These are phyloP conservation scores for Acronicta leporina DNA, from an alignment of 2,888 invertebrate species.

Conservation along the genomic window DNA sequence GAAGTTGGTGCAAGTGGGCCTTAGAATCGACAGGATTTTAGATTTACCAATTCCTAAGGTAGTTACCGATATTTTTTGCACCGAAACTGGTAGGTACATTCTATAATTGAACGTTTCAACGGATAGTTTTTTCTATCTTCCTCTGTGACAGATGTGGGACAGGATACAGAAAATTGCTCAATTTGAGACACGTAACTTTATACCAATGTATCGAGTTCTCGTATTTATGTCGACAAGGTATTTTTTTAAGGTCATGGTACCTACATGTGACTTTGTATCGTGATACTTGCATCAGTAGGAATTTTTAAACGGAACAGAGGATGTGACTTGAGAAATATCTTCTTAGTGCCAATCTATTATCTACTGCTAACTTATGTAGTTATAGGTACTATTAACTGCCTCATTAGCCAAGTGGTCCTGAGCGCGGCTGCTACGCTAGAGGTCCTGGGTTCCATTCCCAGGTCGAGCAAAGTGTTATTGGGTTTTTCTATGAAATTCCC, in stretches of 20 bases:
- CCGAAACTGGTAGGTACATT: constrained; percentile 49
- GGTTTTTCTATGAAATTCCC: no score
- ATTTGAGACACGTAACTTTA: constrained; percentile 82
- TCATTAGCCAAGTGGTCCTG: no score
- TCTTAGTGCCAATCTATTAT: no score
- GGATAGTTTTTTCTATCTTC: constrained; percentile 72
- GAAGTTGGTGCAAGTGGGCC: no score
- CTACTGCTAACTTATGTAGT: no score
- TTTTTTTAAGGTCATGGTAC: constrained; percentile 36
- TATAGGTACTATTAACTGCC: no score
- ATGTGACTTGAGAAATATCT: no score
- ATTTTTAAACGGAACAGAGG: no score
- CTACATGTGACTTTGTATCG: constrained; percentile 21
- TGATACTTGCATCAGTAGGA: neutral
- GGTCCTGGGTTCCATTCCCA: no score
- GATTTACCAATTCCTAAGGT: neutral
- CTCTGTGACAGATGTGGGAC: constrained; percentile 79
- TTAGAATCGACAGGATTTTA: no score
- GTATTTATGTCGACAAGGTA: constrained; percentile 65
- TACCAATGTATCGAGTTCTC: constrained; percentile 81
- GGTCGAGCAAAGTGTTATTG: no score
- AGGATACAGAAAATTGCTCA: constrained; percentile 86
- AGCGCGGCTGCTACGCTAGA: no score
- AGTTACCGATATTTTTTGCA: constrained; percentile 24
- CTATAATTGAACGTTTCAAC: constrained; percentile 73